A percentile compares a stretch with the other conserved stretches of the same genome.
Conservation (phyloP, 2,888 invertebrate species). For the Papilio elwesi region DNA sequence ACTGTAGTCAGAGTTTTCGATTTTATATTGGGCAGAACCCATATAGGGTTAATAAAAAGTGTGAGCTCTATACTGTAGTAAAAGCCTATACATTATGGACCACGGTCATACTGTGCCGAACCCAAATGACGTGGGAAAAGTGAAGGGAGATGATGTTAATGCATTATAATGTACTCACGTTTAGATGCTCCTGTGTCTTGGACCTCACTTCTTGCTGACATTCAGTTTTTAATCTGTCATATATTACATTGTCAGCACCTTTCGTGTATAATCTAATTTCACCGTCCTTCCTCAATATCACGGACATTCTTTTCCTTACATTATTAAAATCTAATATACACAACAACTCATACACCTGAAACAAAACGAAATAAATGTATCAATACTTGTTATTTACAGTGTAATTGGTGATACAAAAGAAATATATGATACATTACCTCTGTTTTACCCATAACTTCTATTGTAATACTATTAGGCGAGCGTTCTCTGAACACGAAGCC, state of each 20-base stretch:
- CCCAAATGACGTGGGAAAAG: too few relatives aligned
- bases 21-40: too few relatives aligned
- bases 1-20: too few relatives aligned
- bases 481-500: slow-evolving; percentile 98
- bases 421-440: slow-evolving; percentile 80
- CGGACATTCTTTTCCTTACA: slow-evolving; percentile 99
- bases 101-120: too few relatives aligned
- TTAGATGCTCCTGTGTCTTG: slow-evolving; percentile 96
- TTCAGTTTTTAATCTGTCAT: slow-evolving; percentile 91
- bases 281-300: slow-evolving; percentile 93
- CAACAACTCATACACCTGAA: slow-evolving; percentile 95
- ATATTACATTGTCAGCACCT: slow-evolving; percentile 99
- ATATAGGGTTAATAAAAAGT: too few relatives aligned
- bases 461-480: slow-evolving; percentile 96
- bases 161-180: slow-evolving; percentile 84
- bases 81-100: too few relatives aligned
- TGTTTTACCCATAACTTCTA: slow-evolving; percentile 92
- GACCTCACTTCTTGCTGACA: slow-evolving; percentile 90
- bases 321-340: slow-evolving; percentile 99
- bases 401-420: background rate
- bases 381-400: background rate
- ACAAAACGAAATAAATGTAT: slow-evolving; percentile 51
- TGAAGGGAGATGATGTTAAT: too few relatives aligned
- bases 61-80: too few relatives aligned
- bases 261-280: slow-evolving; percentile 96